Base-by-base conservation (phyloP, 2,113 vertebrate genomes). In the Heterochromis multidens region DNA sequence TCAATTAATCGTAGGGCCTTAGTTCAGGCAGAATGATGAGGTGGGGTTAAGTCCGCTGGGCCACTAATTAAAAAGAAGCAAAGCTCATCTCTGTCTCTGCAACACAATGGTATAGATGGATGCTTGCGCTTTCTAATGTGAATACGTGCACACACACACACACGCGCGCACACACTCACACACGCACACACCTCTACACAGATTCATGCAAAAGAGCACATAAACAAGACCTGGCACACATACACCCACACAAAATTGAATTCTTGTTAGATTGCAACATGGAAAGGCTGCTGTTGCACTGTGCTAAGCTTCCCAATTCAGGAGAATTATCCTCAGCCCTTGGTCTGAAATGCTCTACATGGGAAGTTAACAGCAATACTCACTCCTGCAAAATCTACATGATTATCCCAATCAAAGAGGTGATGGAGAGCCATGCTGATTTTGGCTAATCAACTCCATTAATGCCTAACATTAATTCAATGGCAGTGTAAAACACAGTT, bases 51-150 rank as follows among this genome's bases (percentile, higher is more conserved):
- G 91, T 95, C 95, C 79, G 80, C 89, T 60, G 93, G 93, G 95
- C 82, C 79, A 77, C 92, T 96, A 95, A 96, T 96, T 96, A 95
- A 95, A 95, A 94, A 88, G 80, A 91, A 85, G 93, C 88, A 56
- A 90, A 90, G 86, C 93, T 90, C 79, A 81, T 90, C 83, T 90
- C 82, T 85, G 84, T 81, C 77, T 62, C 61, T 52, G 79, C 80
- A 76, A 84, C 83, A 87, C 77, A 85, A 76, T 60, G 58, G 62
- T 79, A 62, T n/a, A 91, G 80, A 92, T 89, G 70, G 87, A 91
- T 83, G 80, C 87, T 37, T 84, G 70, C 1, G 10, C 78, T 56
- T 79, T 61, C 84, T 54, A 40, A 33, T 74, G 46, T 4, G 70
- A 74, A 74, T 72, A 56, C 17, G 27, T 7, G 13, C 4, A 7